phyloP scores from a whole-genome alignment of 2,113 vertebrate species.

The Psephotus haematonotus region DNA sequence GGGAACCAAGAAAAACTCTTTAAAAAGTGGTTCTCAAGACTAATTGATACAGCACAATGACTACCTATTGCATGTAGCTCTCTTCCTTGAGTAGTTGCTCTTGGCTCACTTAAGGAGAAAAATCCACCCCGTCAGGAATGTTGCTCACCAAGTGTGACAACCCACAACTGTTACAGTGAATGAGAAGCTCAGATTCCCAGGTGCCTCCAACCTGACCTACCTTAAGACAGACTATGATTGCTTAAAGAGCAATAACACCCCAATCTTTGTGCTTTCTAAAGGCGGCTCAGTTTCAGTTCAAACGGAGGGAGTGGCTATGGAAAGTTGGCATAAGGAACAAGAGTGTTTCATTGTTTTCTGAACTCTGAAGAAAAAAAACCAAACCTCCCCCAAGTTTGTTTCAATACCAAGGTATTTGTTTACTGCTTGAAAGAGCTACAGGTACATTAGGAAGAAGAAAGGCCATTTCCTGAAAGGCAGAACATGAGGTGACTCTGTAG shows the following conservation, averaged over 20 bases:
- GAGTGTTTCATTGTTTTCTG: slow-evolving; percentile 6
- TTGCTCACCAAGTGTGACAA: slow-evolving; percentile 23
- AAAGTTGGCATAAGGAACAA: slow-evolving; percentile 8
- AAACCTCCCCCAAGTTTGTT: background rate
- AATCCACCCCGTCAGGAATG: background rate
- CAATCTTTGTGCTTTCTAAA: background rate
- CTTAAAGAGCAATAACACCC: background rate
- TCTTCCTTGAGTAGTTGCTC: background rate
- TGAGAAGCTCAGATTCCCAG: background rate
- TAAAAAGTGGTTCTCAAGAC: background rate
- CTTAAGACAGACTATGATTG: background rate
- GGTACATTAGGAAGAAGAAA: background rate
- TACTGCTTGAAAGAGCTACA: background rate
- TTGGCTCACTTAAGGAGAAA: background rate
- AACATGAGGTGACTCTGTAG: background rate
- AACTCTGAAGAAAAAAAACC: background rate
- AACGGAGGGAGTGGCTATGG: background rate
- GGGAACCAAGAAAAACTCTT: background rate
- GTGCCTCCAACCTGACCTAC: background rate
- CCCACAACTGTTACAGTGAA: background rate
- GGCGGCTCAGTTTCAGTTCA: background rate
- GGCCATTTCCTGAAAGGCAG: background rate
- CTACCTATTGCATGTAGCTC: background rate
- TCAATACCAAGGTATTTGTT: background rate
- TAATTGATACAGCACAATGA: background rate